Conservation (phyloP, 92 coral and sea anemone genomes). For the Diadumene lineata region DNA sequence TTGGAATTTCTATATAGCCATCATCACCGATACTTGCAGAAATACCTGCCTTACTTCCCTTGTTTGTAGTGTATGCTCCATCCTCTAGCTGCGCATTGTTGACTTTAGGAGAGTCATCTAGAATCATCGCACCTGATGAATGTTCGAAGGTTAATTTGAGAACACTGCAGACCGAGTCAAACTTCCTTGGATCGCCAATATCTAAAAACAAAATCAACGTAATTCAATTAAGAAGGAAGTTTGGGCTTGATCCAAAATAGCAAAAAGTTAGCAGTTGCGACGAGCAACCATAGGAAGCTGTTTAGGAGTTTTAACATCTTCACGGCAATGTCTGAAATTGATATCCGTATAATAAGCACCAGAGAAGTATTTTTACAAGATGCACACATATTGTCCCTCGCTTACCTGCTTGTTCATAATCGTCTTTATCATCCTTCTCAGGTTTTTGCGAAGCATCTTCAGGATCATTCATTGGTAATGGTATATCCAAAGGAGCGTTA, state of each 20-base stretch:
- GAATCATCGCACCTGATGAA: slow-evolving; percentile 46
- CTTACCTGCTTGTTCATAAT: not conserved
- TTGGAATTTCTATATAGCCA: slow-evolving; percentile 55
- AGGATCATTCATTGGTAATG: slow-evolving; percentile 12
- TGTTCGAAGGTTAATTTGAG: slow-evolving; percentile 72
- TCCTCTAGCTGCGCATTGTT: slow-evolving; percentile 68
- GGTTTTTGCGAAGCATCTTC: not conserved
- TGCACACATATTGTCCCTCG: too few species aligned
- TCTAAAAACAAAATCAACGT: too few species aligned
- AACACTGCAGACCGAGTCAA: slow-evolving; percentile 68
- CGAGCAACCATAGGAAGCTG: too few species aligned
- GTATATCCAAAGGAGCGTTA: not conserved
- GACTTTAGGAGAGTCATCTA: slow-evolving; percentile 66
- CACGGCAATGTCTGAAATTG: too few species aligned
- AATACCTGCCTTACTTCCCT: slow-evolving; percentile 52
- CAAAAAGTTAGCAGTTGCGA: too few species aligned
- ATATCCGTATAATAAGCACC: too few species aligned
- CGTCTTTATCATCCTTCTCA: not conserved
- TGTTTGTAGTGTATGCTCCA: slow-evolving; percentile 62
- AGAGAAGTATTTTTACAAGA: too few species aligned
- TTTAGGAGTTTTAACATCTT: too few species aligned
- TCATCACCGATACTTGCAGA: slow-evolving; percentile 64
- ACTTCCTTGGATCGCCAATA: slow-evolving; percentile 70
- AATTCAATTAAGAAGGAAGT: too few species aligned
- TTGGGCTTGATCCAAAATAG: too few species aligned